These are phyloP conservation scores for Etheostoma perlongum DNA, from an alignment of 2,797 vertebrate genomes.

Conservation along the genomic window DNA sequence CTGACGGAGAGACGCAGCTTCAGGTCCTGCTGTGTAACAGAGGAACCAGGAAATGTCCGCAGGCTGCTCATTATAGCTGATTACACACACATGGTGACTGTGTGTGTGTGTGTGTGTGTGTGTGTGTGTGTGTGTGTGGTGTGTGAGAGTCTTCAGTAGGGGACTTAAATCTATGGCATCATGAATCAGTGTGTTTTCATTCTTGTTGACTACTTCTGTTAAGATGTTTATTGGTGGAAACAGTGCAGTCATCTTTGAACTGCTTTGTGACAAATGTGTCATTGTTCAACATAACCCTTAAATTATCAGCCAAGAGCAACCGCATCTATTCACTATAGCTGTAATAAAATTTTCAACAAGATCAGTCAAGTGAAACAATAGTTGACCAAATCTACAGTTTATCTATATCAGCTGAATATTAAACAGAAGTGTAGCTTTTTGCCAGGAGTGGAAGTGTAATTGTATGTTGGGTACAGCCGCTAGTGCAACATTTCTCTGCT, in stretches of 20 bases:
- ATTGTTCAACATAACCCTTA: not conserved
- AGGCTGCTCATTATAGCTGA: slow-evolving; percentile 79
- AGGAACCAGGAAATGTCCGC: slow-evolving; percentile 78
- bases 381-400: no score
- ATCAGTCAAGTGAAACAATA: not conserved
- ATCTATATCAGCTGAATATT: not conserved
- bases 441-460: not conserved
- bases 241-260: not conserved
- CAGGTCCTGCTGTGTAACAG: slow-evolving; percentile 73
- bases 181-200: slow-evolving; percentile 7
- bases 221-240: not conserved
- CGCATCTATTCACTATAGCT: not conserved
- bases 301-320: not conserved
- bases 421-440: not conserved
- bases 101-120: slow-evolving; percentile 30
- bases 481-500: slow-evolving; percentile 6
- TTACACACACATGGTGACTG: slow-evolving; percentile 74
- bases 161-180: slow-evolving; percentile 8
- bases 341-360: not conserved
- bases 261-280: not conserved
- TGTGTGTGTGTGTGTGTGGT: slow-evolving; percentile 28
- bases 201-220: not conserved
- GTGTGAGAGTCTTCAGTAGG: slow-evolving; percentile 25
- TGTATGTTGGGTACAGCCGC: not conserved
- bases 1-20: slow-evolving; percentile 53